Base-by-base conservation (phyloP, 2,113 vertebrate genomes). In the Opisthocomus hoazin region DNA sequence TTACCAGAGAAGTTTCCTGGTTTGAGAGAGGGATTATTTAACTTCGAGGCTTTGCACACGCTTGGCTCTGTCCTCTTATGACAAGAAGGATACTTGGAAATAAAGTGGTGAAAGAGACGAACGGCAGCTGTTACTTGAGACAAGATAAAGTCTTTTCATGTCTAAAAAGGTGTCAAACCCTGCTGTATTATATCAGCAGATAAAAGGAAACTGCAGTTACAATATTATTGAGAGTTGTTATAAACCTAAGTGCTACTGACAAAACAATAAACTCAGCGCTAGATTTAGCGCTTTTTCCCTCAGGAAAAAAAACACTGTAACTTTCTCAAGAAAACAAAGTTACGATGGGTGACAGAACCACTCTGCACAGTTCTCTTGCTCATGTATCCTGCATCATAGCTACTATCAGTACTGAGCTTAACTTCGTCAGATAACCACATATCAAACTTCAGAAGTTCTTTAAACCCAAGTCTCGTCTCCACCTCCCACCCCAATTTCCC, bases 141-240 rank as follows among this genome's bases (percentile, higher is more conserved):
- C 95, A 76, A 65, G 96, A 92, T 95, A 71, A 96, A 93, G 95
- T 92, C 95, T 96, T 98, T 98, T 98, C 98, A 99, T 98, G 98
- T 99, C 98, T 98, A 98, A 95, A 94, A 97, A 98, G 98, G 98
- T 99, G 99, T 98, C 89, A 93, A 94, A 56, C 50, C 68, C 84
- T 89, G 91, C 94, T 14, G 61, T 81, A 90, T 98, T 97, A 92
- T 93, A 97, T 96, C 98, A 97, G 97, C 96, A 97, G 98, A 98
- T 99, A 98, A 98, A 99, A 99, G 98, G 97, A 91, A 96, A 36
- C 89, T 46, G 57, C 29, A 61, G 95, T 96, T 96, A 74, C 83
- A 94, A 91, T 95, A 92, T 97, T 85, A 94, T 54, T 76, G 83
- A 37, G 86, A 94, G 73, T 41, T 89, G 96, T 97, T 97, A 98